These are phyloP conservation scores for Microctenopoma steveboyesi DNA, from an alignment of 2,797 vertebrate species.

Conservation along the genomic window DNA sequence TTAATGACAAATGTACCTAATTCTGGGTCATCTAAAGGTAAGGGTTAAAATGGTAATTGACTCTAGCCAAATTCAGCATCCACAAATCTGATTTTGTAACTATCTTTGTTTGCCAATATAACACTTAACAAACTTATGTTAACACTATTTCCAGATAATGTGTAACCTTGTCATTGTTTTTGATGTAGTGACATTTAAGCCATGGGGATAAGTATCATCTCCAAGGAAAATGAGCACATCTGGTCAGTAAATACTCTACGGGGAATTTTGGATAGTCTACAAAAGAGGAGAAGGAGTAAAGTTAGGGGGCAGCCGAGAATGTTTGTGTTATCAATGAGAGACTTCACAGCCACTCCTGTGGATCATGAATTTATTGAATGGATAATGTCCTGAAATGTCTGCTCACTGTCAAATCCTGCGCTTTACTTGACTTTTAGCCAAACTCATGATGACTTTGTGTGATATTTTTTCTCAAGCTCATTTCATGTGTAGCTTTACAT, in stretches of 20 bases:
- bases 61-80: conserved; percentile 29
- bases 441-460: conserved; percentile 1
- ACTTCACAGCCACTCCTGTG: conserved; percentile 84
- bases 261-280: conserved; percentile 89
- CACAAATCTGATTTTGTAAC: conserved; percentile 72
- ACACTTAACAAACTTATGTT: conserved; percentile 78
- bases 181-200: conserved; percentile 88
- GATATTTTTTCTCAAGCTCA: conserved; percentile 5
- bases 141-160: conserved; percentile 80
- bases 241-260: conserved; percentile 89
- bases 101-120: conserved; percentile 80
- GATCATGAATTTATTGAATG: conserved; percentile 71
- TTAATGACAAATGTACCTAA: neutral
- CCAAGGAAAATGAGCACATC: conserved; percentile 89
- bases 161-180: conserved; percentile 87
- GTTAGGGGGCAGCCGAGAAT: conserved; percentile 85
- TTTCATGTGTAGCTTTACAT: conserved; percentile 21
- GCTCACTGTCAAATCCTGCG: conserved; percentile 8
- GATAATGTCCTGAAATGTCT: conserved; percentile 32
- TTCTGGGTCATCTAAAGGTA: neutral
- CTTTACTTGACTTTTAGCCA: conserved; percentile 14
- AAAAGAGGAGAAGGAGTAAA: conserved; percentile 88
- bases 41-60: conserved; percentile 30
- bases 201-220: conserved; percentile 89
- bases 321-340: conserved; percentile 85